Evolutionary conservation across 1,140 invertebrate species (phyloP), one percentile per base, ranked within the genome.

Genomic region (Apis laboriosa): DNA sequence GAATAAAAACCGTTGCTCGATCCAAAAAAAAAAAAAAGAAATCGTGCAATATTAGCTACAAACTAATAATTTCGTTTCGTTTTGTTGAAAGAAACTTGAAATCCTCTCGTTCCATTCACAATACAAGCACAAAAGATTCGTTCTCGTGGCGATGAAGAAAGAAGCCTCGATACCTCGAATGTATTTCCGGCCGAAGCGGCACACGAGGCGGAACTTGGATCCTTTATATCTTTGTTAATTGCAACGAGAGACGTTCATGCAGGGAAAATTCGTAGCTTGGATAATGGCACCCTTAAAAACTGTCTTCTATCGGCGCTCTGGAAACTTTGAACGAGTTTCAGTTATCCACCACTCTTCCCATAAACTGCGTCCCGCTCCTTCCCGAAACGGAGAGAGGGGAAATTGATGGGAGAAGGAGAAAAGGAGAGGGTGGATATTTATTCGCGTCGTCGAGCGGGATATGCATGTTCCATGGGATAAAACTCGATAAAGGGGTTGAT

Each of bases 241-340:
- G 70, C 64, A 17, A 2, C 19, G 15, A 43, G 28, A 55, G n/a
- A 13, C 5, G 55, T 73, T 53, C 75, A n/a, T 15, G 19, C n/a
- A 17, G 53, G 56, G n/a, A 28, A 24, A 13, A 64, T 67, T 60
- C 77, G 68, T 34, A n/a, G 58, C 68, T 17, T 5, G 21, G 55
- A 28, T 68, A 58, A 49, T 21, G 28, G 24, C 55, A 19, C 67
- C 55, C 19, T 60, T 71, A 55, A 73, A 64, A 53, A 80, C 53
- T 73, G 78, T 80, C 70, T 63, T 56, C 60, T 56, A 80, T 80
- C 78, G 60, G 61, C 55, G 17, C 68, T 63, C 78, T 4, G 28
- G 51, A 63, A 80, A 73, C 60, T 80, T 73, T 63, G 49, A 80
- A 74, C 78, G 78, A 80, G 78, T 73, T 80, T 43, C 78, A 66